Conservation (phyloP, 2,113 vertebrate genomes). For the Alouatta palliata region DNA sequence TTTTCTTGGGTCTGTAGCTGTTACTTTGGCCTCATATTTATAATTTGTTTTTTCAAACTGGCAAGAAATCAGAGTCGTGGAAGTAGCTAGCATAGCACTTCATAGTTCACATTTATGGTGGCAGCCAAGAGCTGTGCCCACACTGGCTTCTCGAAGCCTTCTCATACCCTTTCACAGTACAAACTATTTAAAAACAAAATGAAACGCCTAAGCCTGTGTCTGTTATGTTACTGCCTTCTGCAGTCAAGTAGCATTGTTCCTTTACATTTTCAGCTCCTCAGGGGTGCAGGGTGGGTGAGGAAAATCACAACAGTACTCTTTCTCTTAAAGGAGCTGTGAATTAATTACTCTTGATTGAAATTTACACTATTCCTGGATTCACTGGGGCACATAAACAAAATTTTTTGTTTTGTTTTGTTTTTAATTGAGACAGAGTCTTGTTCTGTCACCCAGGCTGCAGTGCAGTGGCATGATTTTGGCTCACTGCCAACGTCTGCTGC, state of each 20-base stretch:
- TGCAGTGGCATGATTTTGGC: no score
- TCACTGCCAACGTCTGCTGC: no score
- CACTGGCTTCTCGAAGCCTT: neutral
- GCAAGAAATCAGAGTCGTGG: neutral
- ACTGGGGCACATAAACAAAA: neutral
- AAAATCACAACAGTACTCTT: neutral
- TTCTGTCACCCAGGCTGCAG: no score
- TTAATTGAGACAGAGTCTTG: no score
- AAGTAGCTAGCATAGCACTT: neutral
- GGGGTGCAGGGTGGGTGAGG: neutral
- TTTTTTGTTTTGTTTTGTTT: neutral
- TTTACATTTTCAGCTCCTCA: neutral
- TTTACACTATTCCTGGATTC: neutral
- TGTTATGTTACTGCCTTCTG: neutral
- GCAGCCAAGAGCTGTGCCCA: neutral
- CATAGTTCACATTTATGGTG: neutral
- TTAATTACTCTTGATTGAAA: neutral
- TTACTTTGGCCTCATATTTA: neutral
- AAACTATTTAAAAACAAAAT: neutral
- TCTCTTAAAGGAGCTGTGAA: neutral
- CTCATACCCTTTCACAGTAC: neutral
- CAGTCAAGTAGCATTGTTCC: neutral
- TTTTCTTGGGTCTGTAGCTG: constrained; percentile 8
- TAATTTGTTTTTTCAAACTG: neutral
- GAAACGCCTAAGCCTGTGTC: neutral